Conservation (phyloP, 2,797 vertebrate species). For the Cephalopachus bancanus region DNA sequence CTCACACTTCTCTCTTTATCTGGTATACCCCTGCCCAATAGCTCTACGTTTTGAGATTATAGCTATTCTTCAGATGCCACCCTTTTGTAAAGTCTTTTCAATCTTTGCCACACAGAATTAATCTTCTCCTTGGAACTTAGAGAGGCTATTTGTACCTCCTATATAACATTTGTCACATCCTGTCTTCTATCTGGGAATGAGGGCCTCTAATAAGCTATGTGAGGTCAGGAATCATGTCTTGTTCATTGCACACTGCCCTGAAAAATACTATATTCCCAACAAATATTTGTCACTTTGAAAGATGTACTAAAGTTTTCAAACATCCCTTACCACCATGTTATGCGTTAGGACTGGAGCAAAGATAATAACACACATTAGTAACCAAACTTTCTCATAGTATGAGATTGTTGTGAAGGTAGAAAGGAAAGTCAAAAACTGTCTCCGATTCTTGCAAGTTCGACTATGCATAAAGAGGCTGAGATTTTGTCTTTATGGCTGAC, state of each 20-base stretch:
- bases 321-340: neutral
- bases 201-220: slow-evolving; percentile 14
- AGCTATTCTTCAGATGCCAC: slow-evolving; percentile 48
- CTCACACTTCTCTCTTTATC: neutral
- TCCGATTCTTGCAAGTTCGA: neutral
- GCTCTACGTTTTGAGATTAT: neutral
- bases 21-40: neutral
- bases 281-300: slow-evolving; percentile 66
- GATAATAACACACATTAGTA: neutral
- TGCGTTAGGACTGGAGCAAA: neutral
- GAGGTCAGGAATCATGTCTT: slow-evolving; percentile 56
- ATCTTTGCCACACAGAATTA: slow-evolving; percentile 56
- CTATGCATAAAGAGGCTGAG: neutral
- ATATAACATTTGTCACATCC: slow-evolving; percentile 42
- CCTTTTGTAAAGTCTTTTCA: slow-evolving; percentile 44
- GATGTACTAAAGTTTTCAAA: slow-evolving; percentile 43
- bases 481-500: neutral
- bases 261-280: slow-evolving; percentile 44
- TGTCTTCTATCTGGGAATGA: neutral
- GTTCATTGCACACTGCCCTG: slow-evolving; percentile 30
- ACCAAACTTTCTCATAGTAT: neutral
- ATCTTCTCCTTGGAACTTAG: slow-evolving; percentile 39
- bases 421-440: neutral
- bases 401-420: neutral
- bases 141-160: neutral